Conservation (phyloP, 2,113 vertebrate genomes). For the Dromaius novaehollandiae region DNA sequence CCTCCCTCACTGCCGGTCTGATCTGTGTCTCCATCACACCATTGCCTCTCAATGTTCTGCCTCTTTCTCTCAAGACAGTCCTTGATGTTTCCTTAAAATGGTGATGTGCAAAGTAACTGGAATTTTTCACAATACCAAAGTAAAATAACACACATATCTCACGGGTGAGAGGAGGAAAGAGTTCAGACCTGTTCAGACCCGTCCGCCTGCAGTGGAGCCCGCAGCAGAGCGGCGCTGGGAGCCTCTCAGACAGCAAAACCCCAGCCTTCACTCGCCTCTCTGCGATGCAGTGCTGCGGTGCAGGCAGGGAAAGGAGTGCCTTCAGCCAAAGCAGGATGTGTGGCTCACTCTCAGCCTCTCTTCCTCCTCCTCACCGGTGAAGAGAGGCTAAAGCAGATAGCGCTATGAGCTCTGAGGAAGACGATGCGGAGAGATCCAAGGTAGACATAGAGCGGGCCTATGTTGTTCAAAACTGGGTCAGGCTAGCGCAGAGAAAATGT, state of each 20-base stretch:
- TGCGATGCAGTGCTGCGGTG: not conserved
- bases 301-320: not conserved
- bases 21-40: not conserved
- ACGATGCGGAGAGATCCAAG: not conserved
- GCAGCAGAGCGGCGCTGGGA: not conserved
- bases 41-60: not conserved
- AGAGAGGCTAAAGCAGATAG: not conserved
- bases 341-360: not conserved
- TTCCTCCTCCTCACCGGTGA: not conserved
- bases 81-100: not conserved
- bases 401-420: not conserved
- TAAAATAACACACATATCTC: not conserved
- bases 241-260: not conserved
- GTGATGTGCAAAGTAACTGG: not conserved
- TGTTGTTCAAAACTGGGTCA: not conserved
- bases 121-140: not conserved
- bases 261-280: not conserved
- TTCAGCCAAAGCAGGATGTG: not conserved
- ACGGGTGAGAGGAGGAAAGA: not conserved
- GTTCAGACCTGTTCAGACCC: not conserved
- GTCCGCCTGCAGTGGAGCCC: not conserved
- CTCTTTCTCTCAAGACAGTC: not conserved
- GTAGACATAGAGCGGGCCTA: accelerated
- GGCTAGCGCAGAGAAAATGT: not conserved
- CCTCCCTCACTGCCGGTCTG: not conserved